phyloP scores from a whole-genome alignment of 2,888 invertebrate genomes.

The Aleiodes leptofemur region DNA sequence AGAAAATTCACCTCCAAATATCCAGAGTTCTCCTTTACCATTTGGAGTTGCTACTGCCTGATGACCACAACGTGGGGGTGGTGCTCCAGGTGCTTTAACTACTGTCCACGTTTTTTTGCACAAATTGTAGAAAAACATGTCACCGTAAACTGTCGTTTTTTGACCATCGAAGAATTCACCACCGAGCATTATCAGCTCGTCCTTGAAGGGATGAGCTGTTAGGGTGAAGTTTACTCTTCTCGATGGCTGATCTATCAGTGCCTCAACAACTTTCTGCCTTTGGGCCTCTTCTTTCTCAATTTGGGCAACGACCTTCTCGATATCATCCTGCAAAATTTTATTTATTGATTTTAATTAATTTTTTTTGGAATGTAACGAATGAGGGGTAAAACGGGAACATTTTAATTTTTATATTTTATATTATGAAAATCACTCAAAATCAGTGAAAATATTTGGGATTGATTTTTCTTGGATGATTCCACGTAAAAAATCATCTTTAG shows the following conservation, averaged over 20 bases:
- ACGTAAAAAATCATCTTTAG: too few species aligned
- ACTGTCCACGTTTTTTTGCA: slow-evolving; percentile 87
- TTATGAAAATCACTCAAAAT: too few species aligned
- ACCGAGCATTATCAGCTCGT: slow-evolving; percentile 92
- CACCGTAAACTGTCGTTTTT: slow-evolving; percentile 91
- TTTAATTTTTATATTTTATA: too few species aligned
- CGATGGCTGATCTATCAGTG: slow-evolving; percentile 81
- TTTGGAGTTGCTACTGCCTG: slow-evolving; percentile 87
- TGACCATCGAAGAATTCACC: slow-evolving; percentile 94
- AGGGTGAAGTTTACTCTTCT: slow-evolving; percentile 88
- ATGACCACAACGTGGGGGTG: slow-evolving; percentile 93
- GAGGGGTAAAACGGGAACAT: too few species aligned
- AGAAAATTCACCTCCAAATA: slow-evolving; percentile 95
- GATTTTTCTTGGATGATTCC: too few species aligned
- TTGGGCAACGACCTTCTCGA: slow-evolving; percentile 86
- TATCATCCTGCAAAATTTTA: slow-evolving; percentile 81
- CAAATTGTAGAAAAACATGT: slow-evolving; percentile 89
- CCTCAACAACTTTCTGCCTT: slow-evolving; percentile 82
- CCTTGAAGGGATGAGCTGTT: slow-evolving; percentile 89
- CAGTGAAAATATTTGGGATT: too few species aligned
- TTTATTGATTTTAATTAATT: neutral
- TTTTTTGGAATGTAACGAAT: too few species aligned
- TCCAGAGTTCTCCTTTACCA: slow-evolving; percentile 84
- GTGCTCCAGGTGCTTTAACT: slow-evolving; percentile 88
- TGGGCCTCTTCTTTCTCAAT: slow-evolving; percentile 87